Percentiles rank a stretch among this genome's conserved stretches.
These are phyloP conservation scores for Hirudinaria manillensis DNA, from an alignment of 2,888 invertebrate species.

Conservation along the genomic window DNA sequence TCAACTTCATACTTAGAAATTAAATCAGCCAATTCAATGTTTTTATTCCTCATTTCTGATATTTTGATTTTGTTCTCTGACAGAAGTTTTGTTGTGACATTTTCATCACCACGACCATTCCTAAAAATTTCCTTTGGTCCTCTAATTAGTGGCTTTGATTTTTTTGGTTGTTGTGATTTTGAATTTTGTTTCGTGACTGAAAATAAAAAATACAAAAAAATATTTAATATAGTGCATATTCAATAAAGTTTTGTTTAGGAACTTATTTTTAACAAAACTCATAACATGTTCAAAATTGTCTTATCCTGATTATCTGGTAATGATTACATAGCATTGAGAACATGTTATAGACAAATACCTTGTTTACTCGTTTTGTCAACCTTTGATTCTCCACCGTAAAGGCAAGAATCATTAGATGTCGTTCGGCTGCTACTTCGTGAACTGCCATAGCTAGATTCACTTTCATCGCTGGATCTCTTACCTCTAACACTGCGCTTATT, in stretches of 20 bases:
- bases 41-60: conserved; percentile 24
- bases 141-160: background rate
- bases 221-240: no score
- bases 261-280: no score
- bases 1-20: conserved; percentile 21
- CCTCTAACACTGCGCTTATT: background rate
- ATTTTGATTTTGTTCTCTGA: conserved; percentile 30
- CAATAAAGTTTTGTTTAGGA: no score
- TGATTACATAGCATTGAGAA: background rate
- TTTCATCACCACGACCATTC: conserved; percentile 11
- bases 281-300: background rate
- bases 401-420: background rate
- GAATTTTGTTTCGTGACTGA: conserved; percentile 15
- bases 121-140: background rate
- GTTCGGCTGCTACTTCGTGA: background rate
- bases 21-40: conserved; percentile 25
- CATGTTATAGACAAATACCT: background rate
- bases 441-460: conserved; percentile 10
- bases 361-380: background rate
- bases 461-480: conserved; percentile 5
- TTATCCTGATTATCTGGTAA: background rate
- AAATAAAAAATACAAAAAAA: background rate
- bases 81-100: conserved; percentile 13
- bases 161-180: background rate
- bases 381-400: conserved; percentile 8